Conservation (phyloP, 2,888 invertebrate species). For the Harpalus rubripes region DNA sequence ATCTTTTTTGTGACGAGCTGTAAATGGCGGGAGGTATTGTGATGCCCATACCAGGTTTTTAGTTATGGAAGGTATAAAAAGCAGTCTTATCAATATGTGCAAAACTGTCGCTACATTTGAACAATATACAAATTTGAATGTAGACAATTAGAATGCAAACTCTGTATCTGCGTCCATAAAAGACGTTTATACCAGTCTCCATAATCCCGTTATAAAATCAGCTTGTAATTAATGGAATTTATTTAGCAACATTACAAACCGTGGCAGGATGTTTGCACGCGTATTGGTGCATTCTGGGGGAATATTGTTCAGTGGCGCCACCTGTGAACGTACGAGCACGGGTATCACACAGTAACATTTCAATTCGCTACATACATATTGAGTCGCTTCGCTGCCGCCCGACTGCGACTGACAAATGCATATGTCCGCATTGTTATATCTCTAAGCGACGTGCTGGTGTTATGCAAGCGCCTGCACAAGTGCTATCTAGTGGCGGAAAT, state of each 20-base stretch:
- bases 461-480: background rate
- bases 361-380: constrained; percentile 65
- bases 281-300: constrained; percentile 46
- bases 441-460: background rate
- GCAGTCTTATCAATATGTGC: too few species aligned
- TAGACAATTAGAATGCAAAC: background rate
- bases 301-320: constrained; percentile 60
- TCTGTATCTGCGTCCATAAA: background rate
- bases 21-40: too few species aligned
- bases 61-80: too few species aligned
- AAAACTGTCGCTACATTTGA: background rate
- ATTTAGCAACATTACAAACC: background rate
- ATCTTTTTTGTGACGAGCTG: too few species aligned
- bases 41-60: too few species aligned
- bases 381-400: constrained; percentile 17
- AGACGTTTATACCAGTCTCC: background rate
- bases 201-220: background rate
- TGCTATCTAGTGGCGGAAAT: background rate
- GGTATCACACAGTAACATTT: constrained; percentile 42
- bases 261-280: background rate
- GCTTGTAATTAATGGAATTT: constrained; percentile 1
- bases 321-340: constrained; percentile 50
- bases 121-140: background rate
- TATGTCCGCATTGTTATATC: constrained; percentile 53
- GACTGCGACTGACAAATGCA: constrained; percentile 59